Conservation (phyloP, 2,888 invertebrate species). For the Plebejus anna region DNA sequence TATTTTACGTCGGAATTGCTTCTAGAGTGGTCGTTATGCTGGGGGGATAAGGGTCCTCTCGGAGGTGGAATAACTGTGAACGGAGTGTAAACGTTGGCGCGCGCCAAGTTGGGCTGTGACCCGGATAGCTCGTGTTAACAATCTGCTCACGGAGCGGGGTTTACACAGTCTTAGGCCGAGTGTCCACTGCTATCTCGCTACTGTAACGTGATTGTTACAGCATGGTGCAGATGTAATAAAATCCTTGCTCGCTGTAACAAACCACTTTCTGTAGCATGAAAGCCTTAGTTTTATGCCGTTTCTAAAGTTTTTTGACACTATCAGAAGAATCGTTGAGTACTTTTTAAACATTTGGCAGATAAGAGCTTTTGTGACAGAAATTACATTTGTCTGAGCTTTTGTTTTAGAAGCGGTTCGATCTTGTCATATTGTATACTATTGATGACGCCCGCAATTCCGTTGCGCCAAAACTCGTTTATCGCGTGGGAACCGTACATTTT, state of each 20-base stretch:
- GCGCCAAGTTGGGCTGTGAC: conserved; percentile 49
- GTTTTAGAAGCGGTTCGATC: too few relatives aligned
- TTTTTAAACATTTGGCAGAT: too few relatives aligned
- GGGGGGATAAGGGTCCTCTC: neutral
- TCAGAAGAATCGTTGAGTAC: too few relatives aligned
- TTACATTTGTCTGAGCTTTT: too few relatives aligned
- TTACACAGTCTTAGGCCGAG: conserved; percentile 17
- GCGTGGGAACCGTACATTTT: too few relatives aligned
- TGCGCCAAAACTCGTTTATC: too few relatives aligned
- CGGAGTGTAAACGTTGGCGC: conserved; percentile 1
- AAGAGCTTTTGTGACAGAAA: too few relatives aligned
- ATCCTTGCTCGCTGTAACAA: neutral
- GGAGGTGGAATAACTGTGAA: neutral
- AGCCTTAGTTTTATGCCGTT: too few relatives aligned
- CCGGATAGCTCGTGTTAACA: conserved; percentile 58
- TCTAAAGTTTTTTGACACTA: too few relatives aligned
- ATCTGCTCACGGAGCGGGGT: conserved; percentile 59
- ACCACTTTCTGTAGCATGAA: too few relatives aligned
- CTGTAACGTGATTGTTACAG: conserved; percentile 6
- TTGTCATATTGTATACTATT: neutral
- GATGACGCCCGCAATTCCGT: too few relatives aligned
- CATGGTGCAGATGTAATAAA: neutral
- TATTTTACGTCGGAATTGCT: neutral
- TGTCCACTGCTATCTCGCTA: neutral
- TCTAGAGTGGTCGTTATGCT: neutral